These are phyloP conservation scores for Aphaenogaster floridana DNA, from an alignment of 1,140 invertebrate genomes.

Conservation along the genomic window DNA sequence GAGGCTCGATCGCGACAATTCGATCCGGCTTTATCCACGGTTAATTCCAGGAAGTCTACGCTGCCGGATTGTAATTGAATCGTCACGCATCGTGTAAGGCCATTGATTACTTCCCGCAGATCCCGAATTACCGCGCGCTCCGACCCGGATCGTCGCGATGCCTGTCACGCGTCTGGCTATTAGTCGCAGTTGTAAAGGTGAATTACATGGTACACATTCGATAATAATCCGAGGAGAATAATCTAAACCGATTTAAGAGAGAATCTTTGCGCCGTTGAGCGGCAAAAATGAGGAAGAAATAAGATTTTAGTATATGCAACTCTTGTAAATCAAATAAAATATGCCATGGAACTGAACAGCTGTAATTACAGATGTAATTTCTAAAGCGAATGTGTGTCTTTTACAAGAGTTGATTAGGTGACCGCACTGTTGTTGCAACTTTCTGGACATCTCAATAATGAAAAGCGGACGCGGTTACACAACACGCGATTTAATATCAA, in stretches of 20 bases:
- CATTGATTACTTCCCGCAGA: conserved; percentile 73
- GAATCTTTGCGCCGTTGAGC: background rate
- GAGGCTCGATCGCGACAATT: conserved; percentile 70
- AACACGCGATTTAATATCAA: conserved; percentile 17
- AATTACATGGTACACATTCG: conserved; percentile 26
- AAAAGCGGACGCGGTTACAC: background rate
- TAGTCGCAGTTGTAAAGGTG: conserved; percentile 6
- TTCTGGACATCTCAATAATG: background rate
- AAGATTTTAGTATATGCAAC: background rate
- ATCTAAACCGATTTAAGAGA: background rate
- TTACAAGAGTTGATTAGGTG: background rate
- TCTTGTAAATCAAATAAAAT: background rate
- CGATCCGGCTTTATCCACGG: conserved; percentile 75
- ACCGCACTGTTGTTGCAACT: background rate
- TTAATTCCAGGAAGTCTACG: conserved; percentile 74
- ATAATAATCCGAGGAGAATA: background rate
- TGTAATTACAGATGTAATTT: background rate
- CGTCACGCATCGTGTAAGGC: conserved; percentile 75
- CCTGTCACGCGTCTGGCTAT: conserved; percentile 32
- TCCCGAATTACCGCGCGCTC: conserved; percentile 54
- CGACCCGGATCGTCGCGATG: conserved; percentile 14
- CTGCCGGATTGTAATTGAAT: conserved; percentile 75
- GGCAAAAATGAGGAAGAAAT: background rate
- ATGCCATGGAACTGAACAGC: background rate
- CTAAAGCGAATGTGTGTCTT: too few species aligned